Conservation (phyloP, 2,888 invertebrate species). For the Strigamia maritima region DNA sequence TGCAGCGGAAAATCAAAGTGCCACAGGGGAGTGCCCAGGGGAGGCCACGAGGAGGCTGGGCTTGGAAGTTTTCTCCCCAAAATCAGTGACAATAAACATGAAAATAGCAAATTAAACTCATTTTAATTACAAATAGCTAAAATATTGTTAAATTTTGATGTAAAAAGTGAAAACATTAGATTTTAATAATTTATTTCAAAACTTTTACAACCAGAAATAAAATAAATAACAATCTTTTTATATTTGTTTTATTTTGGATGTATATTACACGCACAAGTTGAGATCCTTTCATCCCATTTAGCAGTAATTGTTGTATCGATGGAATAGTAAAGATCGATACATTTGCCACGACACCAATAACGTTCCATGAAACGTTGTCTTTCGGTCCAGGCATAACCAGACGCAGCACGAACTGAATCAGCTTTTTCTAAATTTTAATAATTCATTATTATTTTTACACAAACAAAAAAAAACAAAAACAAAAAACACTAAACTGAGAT, state of each 20-base stretch:
- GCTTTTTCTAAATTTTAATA: conserved; percentile 11
- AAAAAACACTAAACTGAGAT: background rate
- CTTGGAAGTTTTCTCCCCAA: no score
- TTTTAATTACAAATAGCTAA: no score
- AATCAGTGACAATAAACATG: no score
- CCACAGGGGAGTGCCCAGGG: no score
- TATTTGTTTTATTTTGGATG: background rate
- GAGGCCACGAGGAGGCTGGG: no score
- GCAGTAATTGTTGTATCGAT: background rate
- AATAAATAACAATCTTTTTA: background rate
- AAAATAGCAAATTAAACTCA: no score
- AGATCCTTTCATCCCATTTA: background rate
- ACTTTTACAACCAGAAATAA: background rate
- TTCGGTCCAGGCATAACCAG: conserved; percentile 8
- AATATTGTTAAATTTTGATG: no score
- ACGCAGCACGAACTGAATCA: background rate
- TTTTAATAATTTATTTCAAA: background rate
- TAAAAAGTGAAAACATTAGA: no score
- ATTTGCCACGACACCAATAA: conserved; percentile 16
- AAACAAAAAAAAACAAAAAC: no score
- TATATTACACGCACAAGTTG: background rate
- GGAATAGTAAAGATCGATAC: conserved; percentile 11
- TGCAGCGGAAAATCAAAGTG: no score
- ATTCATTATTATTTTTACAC: background rate
- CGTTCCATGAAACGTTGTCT: conserved; percentile 28